Evolutionary conservation across 2,113 vertebrate species (phyloP), one percentile per base, ranked within the genome.

Genomic region (Dromas ardeola): DNA sequence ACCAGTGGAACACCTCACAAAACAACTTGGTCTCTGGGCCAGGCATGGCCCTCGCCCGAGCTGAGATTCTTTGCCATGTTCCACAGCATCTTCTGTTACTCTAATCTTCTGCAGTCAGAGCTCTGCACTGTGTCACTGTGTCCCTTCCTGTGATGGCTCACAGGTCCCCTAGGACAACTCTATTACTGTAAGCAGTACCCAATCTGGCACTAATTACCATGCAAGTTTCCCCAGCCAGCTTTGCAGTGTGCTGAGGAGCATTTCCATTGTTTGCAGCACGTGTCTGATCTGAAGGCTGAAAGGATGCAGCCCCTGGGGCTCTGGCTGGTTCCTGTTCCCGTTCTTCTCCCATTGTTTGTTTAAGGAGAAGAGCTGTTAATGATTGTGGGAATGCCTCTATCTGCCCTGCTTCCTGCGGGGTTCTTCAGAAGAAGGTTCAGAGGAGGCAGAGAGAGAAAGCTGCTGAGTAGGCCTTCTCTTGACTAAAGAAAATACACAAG

Each of bases 371-470:
- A 23, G 47, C 65, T 86, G 94, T 76, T 96, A 85, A 86, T 86
- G 95, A 47, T 56, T 89, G 82, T 67, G 86, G 74, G 91, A 88
- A 81, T 94, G 58, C 69, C 76, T 86, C 71, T 86, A 73, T 73
- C 36, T 86, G 79, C 45, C 61, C 70, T 40, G 72, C 63, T 96
- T 96, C 82, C 89, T 8, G 6, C 80, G 36, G 90, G 89, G 50
- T 47, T 40, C 9, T 23, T 56, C 36, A 73, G 94, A 88, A 30
- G 34, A 11, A 42, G 21, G 50, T 36, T 85, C 61, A 52, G 74
- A 49, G 56, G 73, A 80, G 53, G 34, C 11, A 15, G 43, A 52
- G 45, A 66, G 52, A 45, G 47, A 65, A 58, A 47, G 72, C 74
- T 95, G 83, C 94, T 70, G 81, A 77, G 38, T 22, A 1, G 7